A percentile compares a stretch with the other conserved stretches of the same genome.
Conservation (phyloP, 2,113 vertebrate species). For the human region DNA sequence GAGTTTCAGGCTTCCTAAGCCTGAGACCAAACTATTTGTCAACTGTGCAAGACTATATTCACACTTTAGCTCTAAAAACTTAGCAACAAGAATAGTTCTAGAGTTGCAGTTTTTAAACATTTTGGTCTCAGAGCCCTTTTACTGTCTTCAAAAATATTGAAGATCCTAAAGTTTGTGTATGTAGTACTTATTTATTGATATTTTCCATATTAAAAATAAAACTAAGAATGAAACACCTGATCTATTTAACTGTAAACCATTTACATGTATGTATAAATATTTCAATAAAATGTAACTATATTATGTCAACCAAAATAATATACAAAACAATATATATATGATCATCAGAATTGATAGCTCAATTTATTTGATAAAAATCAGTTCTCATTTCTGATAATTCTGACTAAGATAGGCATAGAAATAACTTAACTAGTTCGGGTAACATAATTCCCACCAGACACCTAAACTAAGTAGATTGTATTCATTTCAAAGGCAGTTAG, state of each 20-base stretch:
- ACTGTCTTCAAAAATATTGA: background rate
- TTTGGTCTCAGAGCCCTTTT: background rate
- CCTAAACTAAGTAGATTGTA: background rate
- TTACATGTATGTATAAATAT: background rate
- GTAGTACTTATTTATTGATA: background rate
- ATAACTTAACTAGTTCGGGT: background rate
- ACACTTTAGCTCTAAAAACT: background rate
- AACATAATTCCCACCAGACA: background rate
- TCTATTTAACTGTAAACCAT: background rate
- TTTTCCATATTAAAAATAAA: background rate
- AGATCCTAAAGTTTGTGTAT: background rate
- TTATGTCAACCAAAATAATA: background rate
- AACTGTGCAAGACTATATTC: background rate
- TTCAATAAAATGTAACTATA: background rate
- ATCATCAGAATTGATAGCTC: background rate
- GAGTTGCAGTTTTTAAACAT: background rate
- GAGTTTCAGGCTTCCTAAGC: background rate
- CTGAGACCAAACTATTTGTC: background rate
- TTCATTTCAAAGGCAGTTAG: background rate
- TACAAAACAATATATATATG: background rate
- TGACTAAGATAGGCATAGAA: background rate
- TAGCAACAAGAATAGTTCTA: background rate
- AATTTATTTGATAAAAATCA: background rate
- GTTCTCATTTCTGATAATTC: background rate
- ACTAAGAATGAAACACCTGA: background rate